Conservation (phyloP, 2,797 vertebrate genomes). For the Cynodonichthys magdalenae region DNA sequence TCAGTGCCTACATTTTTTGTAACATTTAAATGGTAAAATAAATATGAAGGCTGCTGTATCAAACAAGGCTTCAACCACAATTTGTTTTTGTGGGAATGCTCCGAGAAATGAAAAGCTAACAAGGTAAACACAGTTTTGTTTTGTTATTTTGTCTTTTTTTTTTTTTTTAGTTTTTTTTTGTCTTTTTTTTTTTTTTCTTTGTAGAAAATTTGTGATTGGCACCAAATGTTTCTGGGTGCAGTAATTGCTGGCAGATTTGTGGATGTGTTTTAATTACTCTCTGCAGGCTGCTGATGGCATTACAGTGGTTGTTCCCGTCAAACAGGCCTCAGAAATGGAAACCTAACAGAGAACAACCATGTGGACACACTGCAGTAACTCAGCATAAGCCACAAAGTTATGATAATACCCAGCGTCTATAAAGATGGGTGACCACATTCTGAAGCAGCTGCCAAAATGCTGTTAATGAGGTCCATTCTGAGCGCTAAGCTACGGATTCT, state of each 20-base stretch:
- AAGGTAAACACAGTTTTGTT: conserved; percentile 76
- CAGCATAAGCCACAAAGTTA: conserved; percentile 42
- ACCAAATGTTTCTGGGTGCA: conserved; percentile 74
- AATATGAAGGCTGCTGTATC: conserved; percentile 76
- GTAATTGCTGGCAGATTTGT: conserved; percentile 82
- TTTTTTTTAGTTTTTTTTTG: conserved; percentile 32
- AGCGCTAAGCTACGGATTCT: conserved; percentile 1
- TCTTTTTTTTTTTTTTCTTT: conserved; percentile 50
- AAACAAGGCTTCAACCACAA: conserved; percentile 76
- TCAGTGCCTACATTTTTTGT: conserved; percentile 78
- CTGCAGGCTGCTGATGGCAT: conserved; percentile 73
- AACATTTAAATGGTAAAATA: conserved; percentile 82
- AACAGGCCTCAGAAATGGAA: conserved; percentile 63
- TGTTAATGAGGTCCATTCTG: conserved; percentile 26
- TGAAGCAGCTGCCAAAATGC: conserved; percentile 12
- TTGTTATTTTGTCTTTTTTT: conserved; percentile 52
- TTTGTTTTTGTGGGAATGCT: conserved; percentile 82
- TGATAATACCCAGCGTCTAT: conserved; percentile 40
- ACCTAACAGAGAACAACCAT: conserved; percentile 60
- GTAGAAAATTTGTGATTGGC: conserved; percentile 74
- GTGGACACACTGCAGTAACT: conserved; percentile 47
- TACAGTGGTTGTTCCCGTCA: conserved; percentile 65
- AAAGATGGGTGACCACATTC: conserved; percentile 31
- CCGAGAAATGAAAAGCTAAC: conserved; percentile 81
- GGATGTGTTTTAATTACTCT: conserved; percentile 81